Percentiles rank a stretch among this genome's conserved stretches.
Conservation (phyloP, 2,888 invertebrate species). For the Pyralis farinalis region DNA sequence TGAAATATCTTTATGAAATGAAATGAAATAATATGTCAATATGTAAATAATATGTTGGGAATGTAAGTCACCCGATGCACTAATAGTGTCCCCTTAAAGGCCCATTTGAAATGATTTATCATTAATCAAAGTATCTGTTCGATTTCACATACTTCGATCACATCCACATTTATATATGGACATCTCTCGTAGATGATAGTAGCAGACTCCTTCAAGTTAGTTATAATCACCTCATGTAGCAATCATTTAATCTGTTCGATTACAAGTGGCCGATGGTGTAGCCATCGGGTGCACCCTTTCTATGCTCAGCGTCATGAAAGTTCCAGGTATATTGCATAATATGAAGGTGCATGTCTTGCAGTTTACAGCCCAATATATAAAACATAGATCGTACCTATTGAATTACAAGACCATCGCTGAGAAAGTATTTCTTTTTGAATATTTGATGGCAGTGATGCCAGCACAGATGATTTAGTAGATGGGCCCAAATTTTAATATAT, state of each 20-base stretch:
- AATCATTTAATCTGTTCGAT: background rate
- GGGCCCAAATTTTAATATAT: constrained; percentile 4
- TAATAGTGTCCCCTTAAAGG: background rate
- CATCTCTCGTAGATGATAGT: background rate
- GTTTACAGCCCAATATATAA: constrained; percentile 27
- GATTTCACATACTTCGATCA: constrained; percentile 1
- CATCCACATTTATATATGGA: background rate
- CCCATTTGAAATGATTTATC: background rate
- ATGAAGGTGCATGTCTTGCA: constrained; percentile 24
- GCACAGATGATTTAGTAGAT: background rate
- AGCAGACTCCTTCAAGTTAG: background rate
- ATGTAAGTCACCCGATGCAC: background rate
- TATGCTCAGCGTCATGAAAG: constrained; percentile 34
- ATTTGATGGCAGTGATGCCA: background rate
- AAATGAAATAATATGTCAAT: too few species aligned
- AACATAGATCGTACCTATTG: constrained; percentile 42
- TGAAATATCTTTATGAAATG: too few species aligned
- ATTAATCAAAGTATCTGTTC: background rate
- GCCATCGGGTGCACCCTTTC: constrained; percentile 5
- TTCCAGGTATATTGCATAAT: constrained; percentile 33
- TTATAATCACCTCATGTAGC: background rate
- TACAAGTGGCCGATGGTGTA: background rate
- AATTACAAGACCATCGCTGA: constrained; percentile 38
- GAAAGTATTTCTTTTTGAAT: constrained; percentile 26
- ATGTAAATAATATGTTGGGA: too few species aligned